These are phyloP conservation scores for Drosophila orosa DNA, from an alignment of 1,140 invertebrate species.

Conservation along the genomic window DNA sequence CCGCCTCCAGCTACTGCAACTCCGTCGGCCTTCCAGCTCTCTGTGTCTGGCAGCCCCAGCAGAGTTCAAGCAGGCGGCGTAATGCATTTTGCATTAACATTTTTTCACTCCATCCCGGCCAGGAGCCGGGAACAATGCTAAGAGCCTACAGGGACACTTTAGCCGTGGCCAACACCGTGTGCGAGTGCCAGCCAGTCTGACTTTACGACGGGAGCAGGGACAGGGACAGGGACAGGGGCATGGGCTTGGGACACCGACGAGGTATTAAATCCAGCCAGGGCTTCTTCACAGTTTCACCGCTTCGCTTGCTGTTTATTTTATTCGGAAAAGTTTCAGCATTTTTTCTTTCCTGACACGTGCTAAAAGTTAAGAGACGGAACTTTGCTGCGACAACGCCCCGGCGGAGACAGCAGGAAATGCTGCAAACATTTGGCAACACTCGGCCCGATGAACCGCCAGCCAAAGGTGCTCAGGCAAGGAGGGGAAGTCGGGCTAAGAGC, in stretches of 20 bases:
- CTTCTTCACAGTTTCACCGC: conserved; percentile 37
- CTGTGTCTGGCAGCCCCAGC: conserved; percentile 38
- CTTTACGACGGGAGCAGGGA: conserved; percentile 1
- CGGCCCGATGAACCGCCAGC: conserved; percentile 49
- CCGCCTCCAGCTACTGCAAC: background rate
- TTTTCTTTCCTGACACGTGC: conserved; percentile 69
- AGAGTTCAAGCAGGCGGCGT: conserved; percentile 69
- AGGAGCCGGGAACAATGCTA: conserved; percentile 37
- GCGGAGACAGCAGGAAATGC: conserved; percentile 76
- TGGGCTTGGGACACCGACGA: background rate
- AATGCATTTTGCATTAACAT: conserved; percentile 81
- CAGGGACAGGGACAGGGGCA: background rate
- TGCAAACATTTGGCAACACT: conserved; percentile 81
- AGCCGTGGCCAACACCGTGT: conserved; percentile 34
- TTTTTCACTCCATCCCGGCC: conserved; percentile 45
- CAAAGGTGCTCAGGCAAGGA: conserved; percentile 24
- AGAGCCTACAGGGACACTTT: conserved; percentile 61
- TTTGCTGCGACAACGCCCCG: conserved; percentile 45
- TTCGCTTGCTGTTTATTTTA: conserved; percentile 34
- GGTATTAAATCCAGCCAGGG: conserved; percentile 45
- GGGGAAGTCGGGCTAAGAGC: conserved; percentile 23
- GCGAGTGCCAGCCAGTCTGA: conserved; percentile 47
- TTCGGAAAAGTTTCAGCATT: conserved; percentile 39
- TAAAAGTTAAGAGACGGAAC: conserved; percentile 64
- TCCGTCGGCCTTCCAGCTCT: background rate